Conservation (phyloP, 2,888 invertebrate species). For the Melipona beecheii region DNA sequence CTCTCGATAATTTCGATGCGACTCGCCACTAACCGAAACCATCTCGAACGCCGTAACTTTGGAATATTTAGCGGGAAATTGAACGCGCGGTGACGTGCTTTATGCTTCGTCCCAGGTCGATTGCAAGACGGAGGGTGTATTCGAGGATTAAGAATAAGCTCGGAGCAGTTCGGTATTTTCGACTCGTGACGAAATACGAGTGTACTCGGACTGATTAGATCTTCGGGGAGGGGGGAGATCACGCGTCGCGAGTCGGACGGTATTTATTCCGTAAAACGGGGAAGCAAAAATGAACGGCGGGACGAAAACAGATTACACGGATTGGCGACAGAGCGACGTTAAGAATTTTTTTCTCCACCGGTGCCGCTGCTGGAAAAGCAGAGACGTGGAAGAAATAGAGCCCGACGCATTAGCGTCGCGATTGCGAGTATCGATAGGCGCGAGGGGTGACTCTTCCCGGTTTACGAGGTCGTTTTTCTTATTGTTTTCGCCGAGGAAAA, state of each 20-base stretch:
- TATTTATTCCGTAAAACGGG: conserved; percentile 4
- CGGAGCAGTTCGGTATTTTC: background rate
- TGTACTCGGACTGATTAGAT: conserved; percentile 16
- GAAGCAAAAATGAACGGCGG: conserved; percentile 7
- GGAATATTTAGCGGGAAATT: background rate
- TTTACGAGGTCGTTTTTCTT: conserved; percentile 59
- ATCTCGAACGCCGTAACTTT: background rate
- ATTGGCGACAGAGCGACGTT: conserved; percentile 17
- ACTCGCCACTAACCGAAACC: background rate
- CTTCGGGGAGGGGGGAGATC: background rate
- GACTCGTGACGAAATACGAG: background rate
- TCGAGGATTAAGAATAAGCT: background rate
- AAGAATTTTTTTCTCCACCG: conserved; percentile 8
- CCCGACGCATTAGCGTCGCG: conserved; percentile 51
- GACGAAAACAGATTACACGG: conserved; percentile 18
- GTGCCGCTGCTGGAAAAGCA: background rate
- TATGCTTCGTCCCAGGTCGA: background rate
- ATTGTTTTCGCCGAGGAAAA: conserved; percentile 53
- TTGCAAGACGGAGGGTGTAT: background rate
- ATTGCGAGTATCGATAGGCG: conserved; percentile 56
- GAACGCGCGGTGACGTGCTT: background rate
- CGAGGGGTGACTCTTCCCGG: conserved; percentile 36
- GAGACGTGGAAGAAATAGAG: conserved; percentile 32
- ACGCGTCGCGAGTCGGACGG: background rate
- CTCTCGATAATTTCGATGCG: background rate